phyloP scores from a whole-genome alignment of 53 echinoderm and acorn worm genomes.

The Stichopus horrens region DNA sequence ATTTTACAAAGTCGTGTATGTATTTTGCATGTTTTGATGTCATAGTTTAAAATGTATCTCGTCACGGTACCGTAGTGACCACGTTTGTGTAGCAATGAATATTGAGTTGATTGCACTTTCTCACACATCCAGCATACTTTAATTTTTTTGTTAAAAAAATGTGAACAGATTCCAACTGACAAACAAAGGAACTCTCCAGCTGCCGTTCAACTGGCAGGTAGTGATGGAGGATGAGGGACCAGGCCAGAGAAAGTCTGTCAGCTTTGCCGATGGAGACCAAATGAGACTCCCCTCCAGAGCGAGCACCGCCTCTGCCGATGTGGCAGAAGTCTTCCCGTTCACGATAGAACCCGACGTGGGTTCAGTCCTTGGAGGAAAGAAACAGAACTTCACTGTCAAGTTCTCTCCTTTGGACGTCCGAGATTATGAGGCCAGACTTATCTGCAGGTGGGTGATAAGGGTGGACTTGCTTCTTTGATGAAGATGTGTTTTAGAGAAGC shows the following conservation, averaged over 20 bases:
- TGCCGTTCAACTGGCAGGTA: conserved; percentile 95
- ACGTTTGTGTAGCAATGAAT: too few species aligned
- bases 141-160: neutral
- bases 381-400: conserved; percentile 91
- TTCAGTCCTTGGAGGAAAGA: conserved; percentile 81
- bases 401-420: conserved; percentile 93
- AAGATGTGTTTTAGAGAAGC: too few species aligned
- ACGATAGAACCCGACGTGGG: conserved; percentile 81
- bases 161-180: conserved; percentile 81
- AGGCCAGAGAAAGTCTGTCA: conserved; percentile 83
- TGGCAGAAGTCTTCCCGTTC: conserved; percentile 75
- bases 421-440: conserved; percentile 95
- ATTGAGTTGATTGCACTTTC: too few species aligned
- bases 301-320: conserved; percentile 63
- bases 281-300: conserved; percentile 79
- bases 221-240: conserved; percentile 80
- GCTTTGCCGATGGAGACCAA: conserved; percentile 96
- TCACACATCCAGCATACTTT: neutral
- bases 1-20: too few species aligned
- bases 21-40: too few species aligned
- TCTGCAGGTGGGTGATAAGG: conserved; percentile 76
- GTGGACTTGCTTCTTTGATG: too few species aligned
- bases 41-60: too few species aligned
- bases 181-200: conserved; percentile 90
- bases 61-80: too few species aligned